phyloP scores from a whole-genome alignment of 2,888 invertebrate species.

The Tetranychus piercei region DNA sequence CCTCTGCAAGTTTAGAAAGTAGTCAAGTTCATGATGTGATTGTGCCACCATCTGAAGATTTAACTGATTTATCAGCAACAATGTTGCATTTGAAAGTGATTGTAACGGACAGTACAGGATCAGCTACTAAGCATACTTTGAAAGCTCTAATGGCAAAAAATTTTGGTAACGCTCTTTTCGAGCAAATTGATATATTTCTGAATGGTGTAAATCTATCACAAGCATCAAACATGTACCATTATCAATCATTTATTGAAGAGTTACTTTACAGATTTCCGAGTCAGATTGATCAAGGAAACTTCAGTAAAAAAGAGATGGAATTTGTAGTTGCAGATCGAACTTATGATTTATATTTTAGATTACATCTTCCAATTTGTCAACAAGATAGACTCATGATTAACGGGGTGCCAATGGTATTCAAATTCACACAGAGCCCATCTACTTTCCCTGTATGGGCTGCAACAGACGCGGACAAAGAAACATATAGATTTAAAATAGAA shows the following conservation, averaged over 20 bases:
- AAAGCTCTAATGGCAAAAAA: not conserved
- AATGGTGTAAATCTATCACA: not conserved
- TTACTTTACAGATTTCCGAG: not conserved
- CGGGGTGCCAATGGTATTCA: not conserved
- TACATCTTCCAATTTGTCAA: not conserved
- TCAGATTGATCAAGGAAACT: not conserved
- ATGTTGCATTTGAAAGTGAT: not conserved
- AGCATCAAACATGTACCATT: not conserved
- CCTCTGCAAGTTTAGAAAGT: not conserved
- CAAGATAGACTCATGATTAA: not conserved
- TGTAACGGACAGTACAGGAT: not conserved
- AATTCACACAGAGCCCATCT: not conserved
- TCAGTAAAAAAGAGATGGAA: not conserved
- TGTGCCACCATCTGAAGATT: not conserved
- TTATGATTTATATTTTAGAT: not conserved
- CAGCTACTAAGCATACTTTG: not conserved
- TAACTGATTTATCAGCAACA: not conserved
- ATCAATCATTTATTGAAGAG: slow-evolving; percentile 1
- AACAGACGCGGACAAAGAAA: not conserved
- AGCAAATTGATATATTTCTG: not conserved
- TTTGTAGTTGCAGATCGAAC: not conserved
- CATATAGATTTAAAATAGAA: not conserved
- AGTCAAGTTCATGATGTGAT: not conserved
- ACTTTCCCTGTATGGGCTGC: not conserved
- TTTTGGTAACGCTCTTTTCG: not conserved